Evolutionary conservation across 2,888 invertebrate genomes (phyloP), one percentile per base, ranked within the genome.

Genomic region (Trachelus stipa): DNA sequence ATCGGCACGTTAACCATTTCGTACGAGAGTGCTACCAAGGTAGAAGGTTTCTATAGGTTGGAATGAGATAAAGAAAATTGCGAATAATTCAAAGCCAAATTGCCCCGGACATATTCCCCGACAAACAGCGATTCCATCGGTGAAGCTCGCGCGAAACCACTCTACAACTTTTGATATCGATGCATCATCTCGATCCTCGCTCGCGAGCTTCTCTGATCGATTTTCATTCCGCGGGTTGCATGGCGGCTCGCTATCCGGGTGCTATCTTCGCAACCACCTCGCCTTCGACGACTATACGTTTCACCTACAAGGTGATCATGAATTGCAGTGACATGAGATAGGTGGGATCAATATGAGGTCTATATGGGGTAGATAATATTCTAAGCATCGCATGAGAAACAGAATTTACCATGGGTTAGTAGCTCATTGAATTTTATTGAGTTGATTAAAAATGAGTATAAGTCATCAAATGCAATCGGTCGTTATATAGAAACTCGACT

Each of bases 161-260:
- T 90, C 90, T 86, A 85, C 89, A 88, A 88, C 88, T 90, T 88
- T 89, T 89, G 88, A 90, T 91, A 91, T 91, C 91, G 90, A 91
- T 90, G 91, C 90, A 91, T 91, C 91, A 91, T 91, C 91, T 90
- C 89, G 87, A 89, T 89, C 86, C 88, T 87, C 86, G 87, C 86
- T 85, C 35, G 86, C 86, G 86, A 85, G 82, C 35, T 85, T 86
- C 87, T 85, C 86, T 89, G 90, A 90, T 91, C 91, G 91, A 91
- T 91, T 90, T 91, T 90, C 90, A 90, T 90, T 91, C 88, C 90
- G 86, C 87, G 87, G 86, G 84, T 90, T 89, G 87, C 86, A 89
- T 85, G 86, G 87, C 85, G 85, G 86, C 85, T 84, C 84, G 85
- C 88, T 88, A 90, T 89, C 88, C 87, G 85, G 83, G 84, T 88